Evolutionary conservation across 2,888 invertebrate species (phyloP), one percentile per base, ranked within the genome.

Genomic region (Orchestes rusci): DNA sequence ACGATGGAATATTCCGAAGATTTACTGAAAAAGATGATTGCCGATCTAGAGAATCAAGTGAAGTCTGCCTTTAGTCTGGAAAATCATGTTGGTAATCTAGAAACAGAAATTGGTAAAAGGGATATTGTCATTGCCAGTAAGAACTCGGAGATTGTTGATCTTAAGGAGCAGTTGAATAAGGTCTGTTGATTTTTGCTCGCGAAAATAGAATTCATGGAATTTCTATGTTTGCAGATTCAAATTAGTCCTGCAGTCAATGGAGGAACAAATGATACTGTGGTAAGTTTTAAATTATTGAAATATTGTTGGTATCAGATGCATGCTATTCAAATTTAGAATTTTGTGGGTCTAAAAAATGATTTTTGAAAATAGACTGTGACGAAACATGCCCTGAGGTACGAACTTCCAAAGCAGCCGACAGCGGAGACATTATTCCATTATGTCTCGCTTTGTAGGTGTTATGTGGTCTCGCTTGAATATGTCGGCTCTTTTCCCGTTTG

Each of bases 131-230:
- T 51, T n/a, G 48, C 50, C 10, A 35, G 20, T n/a, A 56, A 56
- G 36, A 55, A 52, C 37, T 41, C 30, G 3, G 61, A 61, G 36
- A 48, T 58, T 16, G 28, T 33, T 3, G 48, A 47, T 23, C 44
- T 62, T 16, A 58, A 55, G 30, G 52, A 55, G 8, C 53, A 58
- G 35, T 41, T 60, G 17, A 31, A 30, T 17, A 54, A 56, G 56
- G 60, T 58, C 45, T 40, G 40, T 18, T 12, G 18, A 8, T 18
- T n/a, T 5, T 8, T 5, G 16, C 5, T 12, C 13, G 5, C 4
- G 5, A 35, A 18, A 19, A 18, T 19, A 2, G 10, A 10, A 3
- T 13, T 31, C 1, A 16, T 31, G n/a, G 5, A 19, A 20, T 33
- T 33, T 16, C n/a, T 17, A 16, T 16, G 7, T 10, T 42, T 48